phyloP scores from a whole-genome alignment of 2,888 invertebrate species.

The Pristionchus fissidentatus region DNA sequence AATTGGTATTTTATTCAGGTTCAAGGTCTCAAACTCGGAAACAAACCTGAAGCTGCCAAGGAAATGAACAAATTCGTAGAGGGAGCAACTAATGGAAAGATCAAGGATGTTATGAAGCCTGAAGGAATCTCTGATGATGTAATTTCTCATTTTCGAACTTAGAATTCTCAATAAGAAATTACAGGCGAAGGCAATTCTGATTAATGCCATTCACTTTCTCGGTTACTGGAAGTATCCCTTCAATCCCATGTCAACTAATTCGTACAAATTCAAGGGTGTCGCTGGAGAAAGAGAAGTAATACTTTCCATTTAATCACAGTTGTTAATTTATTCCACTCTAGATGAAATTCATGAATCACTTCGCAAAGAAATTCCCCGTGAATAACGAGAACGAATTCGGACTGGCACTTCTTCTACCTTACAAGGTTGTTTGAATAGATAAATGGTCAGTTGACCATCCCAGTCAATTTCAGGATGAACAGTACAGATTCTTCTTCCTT shows the following conservation, averaged over 20 bases:
- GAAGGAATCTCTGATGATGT: slow-evolving; percentile 75
- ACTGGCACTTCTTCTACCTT: neutral
- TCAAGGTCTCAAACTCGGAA: neutral
- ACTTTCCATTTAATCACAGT: neutral
- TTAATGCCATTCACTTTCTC: neutral
- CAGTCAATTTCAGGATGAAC: neutral
- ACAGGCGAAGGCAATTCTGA: neutral
- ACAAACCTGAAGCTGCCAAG: slow-evolving; percentile 51
- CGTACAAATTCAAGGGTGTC: slow-evolving; percentile 82
- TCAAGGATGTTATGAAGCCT: slow-evolving; percentile 84
- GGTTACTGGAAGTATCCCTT: slow-evolving; percentile 70
- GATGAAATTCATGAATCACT: neutral
- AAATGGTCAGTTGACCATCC: neutral
- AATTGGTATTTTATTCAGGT: neutral
- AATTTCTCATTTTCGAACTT: slow-evolving; percentile 77
- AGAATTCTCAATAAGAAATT: neutral
- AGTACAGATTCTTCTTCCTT: slow-evolving; percentile 8
- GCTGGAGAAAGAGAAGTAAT: slow-evolving; percentile 51
- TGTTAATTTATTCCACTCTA: neutral
- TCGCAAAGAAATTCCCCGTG: neutral
- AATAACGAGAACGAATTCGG: slow-evolving; percentile 12
- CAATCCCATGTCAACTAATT: slow-evolving; percentile 77
- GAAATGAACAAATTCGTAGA: slow-evolving; percentile 89
- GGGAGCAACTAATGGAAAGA: slow-evolving; percentile 86
- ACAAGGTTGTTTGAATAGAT: neutral